Evolutionary conservation across 1,140 invertebrate genomes (phyloP), one percentile per base, ranked within the genome.

Genomic region (Ptiloglossa arizonensis): DNA sequence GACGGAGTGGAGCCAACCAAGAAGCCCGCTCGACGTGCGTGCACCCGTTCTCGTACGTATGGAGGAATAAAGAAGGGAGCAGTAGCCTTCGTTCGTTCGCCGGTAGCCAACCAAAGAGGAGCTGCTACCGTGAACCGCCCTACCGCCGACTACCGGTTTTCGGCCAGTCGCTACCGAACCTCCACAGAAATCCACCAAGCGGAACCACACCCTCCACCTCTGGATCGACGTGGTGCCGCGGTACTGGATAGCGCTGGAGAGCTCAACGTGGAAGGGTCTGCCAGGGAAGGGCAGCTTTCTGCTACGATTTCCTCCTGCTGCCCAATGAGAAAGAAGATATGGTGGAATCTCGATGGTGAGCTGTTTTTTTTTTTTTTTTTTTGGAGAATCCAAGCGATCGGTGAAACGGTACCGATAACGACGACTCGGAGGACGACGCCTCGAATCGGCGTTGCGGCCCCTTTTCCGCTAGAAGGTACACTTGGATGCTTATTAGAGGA

Each of bases 41-140:
- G 89, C 87, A 88, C 87, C 87, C 87, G 87, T 88, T 89, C 88
- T 84, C 78, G 83, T 74, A 74, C 73, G 83, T 80, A 86, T 85
- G 87, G 87, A 83, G 82, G 66, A 83, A 80, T 83, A 87, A 89
- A 90, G 89, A 87, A 89, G 88, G 89, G 87, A 89, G 87, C 88
- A 84, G 85, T 88, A 88, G 80, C 78, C 83, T 84, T 88, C 82
- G 80, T 77, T 70, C 79, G 88, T 80, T 88, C 83, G 82, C 79
- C 81, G 68, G 82, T 91, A 91, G 91, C 91, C 91, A 91, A 92
- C 90, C 91, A 92, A 91, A 90, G 89, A 84, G 85, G 85, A 88
- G 85, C 83, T 78, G 91, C 92, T 93, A 93, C 91, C 79, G 92
- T 92, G 91, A 89, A 88, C 90, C 92, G 92, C 91, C 91, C 92